Conservation (phyloP, 2,113 vertebrate species). For the Pachycephala philippinensis region DNA sequence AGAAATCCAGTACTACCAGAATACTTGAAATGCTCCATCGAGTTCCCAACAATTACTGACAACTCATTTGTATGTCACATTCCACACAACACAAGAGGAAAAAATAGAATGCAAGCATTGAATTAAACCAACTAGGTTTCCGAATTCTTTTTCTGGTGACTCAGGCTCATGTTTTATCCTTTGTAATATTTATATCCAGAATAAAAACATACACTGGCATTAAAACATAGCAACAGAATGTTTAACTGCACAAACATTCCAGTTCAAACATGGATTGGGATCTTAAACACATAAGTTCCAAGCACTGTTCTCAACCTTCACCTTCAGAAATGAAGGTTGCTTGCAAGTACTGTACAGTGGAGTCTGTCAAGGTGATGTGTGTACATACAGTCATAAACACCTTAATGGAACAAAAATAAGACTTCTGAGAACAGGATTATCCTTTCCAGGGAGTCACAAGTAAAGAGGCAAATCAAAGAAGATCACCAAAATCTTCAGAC, state of each 20-base stretch:
- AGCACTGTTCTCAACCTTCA: not conserved
- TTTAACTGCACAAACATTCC: not conserved
- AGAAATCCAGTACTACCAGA: not conserved
- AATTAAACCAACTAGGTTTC: not conserved
- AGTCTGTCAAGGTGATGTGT: not conserved
- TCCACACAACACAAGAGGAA: not conserved
- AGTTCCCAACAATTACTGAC: not conserved
- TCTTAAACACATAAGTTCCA: not conserved
- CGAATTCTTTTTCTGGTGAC: slow-evolving; percentile 8
- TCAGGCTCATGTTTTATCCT: not conserved
- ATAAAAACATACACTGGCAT: not conserved
- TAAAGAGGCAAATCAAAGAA: slow-evolving; percentile 2
- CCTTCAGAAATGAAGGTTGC: not conserved
- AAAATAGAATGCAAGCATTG: not conserved
- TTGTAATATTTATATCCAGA: slow-evolving; percentile 2
- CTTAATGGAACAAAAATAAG: not conserved
- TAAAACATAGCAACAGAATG: slow-evolving; percentile 46
- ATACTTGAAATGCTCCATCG: not conserved
- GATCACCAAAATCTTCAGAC: not conserved
- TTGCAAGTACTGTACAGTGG: not conserved
- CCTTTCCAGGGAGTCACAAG: not conserved
- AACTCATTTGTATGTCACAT: not conserved
- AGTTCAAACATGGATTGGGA: not conserved
- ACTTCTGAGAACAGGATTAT: slow-evolving; percentile 8
- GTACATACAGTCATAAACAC: not conserved